Percentiles rank a stretch among this genome's conserved stretches.
phyloP scores from a whole-genome alignment of 1,140 invertebrate genomes.

The Polyergus mexicanus region DNA sequence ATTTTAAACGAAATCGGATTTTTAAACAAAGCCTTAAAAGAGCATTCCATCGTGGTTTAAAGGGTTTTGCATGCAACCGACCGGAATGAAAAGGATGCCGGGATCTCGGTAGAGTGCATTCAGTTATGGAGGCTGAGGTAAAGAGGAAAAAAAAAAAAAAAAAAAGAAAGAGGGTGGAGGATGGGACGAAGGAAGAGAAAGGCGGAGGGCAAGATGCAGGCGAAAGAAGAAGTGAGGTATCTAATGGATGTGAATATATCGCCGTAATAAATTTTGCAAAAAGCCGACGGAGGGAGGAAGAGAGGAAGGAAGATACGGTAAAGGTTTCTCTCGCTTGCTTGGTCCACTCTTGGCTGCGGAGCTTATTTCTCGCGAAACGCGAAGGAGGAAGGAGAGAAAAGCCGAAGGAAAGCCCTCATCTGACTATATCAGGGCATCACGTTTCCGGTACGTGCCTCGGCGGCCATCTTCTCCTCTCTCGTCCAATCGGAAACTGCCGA shows the following conservation, averaged over 20 bases:
- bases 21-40: conserved; percentile 58
- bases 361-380: conserved; percentile 68
- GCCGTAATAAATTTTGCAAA: conserved; percentile 86
- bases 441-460: conserved; percentile 81
- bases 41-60: conserved; percentile 50
- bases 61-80: conserved; percentile 57
- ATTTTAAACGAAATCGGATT: conserved; percentile 44
- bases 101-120: conserved; percentile 64
- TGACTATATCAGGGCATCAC: conserved; percentile 78
- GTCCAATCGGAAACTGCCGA: conserved; percentile 77
- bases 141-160: conserved; percentile 14
- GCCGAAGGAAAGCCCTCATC: conserved; percentile 75
- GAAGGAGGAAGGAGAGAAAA: conserved; percentile 69
- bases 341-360: conserved; percentile 63
- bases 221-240: conserved; percentile 81
- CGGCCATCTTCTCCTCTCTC: conserved; percentile 82
- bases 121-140: conserved; percentile 49
- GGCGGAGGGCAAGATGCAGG: conserved; percentile 61
- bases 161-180: conserved; percentile 12
- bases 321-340: conserved; percentile 52
- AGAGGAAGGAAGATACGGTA: conserved; percentile 38
- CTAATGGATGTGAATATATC: conserved; percentile 87
- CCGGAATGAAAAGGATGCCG: conserved; percentile 44
- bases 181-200: not conserved
- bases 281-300: conserved; percentile 75